Conservation (phyloP, 2,888 invertebrate species). For the Tipula lateralis region DNA sequence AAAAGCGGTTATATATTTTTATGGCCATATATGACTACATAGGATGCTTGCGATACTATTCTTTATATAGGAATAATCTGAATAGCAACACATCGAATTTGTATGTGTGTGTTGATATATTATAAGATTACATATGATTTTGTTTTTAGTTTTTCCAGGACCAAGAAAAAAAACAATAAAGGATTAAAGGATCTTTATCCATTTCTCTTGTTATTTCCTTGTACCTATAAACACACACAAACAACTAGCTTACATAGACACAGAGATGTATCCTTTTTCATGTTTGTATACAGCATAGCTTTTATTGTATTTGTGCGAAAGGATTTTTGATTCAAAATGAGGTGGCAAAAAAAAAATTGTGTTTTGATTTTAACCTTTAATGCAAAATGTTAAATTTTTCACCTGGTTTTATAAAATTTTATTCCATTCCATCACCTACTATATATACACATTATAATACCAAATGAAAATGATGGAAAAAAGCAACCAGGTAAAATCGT, state of each 20-base stretch:
- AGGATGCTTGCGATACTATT: not conserved
- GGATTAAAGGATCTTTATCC: not conserved
- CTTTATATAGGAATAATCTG: too few species aligned
- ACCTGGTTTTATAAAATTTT: not conserved
- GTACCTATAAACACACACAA: not conserved
- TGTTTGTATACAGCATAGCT: not conserved
- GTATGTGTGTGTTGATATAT: not conserved
- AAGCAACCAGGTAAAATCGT: conserved; percentile 24
- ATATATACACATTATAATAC: not conserved
- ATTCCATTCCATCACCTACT: conserved; percentile 11
- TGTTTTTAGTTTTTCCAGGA: not conserved
- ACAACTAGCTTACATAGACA: conserved; percentile 20
- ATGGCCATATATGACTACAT: not conserved
- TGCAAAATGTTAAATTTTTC: not conserved
- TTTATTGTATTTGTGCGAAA: not conserved
- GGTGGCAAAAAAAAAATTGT: not conserved
- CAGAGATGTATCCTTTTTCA: not conserved
- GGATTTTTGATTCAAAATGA: not conserved
- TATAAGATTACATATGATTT: conserved; percentile 19
- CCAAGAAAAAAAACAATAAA: not conserved
- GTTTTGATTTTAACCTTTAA: conserved; percentile 14
- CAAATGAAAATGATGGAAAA: not conserved
- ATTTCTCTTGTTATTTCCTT: not conserved
- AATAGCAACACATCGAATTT: too few species aligned
- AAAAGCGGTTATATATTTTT: not conserved